Percentiles rank a stretch among this genome's conserved stretches.
phyloP scores from a whole-genome alignment of 2,113 vertebrate species.

The Alethe castanea region DNA sequence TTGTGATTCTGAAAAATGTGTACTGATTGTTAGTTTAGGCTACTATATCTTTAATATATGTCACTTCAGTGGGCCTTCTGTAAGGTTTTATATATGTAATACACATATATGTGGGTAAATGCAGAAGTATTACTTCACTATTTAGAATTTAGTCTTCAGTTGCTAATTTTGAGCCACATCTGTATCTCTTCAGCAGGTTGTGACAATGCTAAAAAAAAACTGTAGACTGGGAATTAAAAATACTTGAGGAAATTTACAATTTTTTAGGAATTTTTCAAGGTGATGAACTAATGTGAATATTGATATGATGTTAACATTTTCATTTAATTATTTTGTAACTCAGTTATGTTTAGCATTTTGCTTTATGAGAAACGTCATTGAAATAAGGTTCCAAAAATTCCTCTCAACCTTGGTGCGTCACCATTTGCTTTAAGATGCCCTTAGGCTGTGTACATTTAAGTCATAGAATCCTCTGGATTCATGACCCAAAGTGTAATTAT shows the following conservation, averaged over 20 bases:
- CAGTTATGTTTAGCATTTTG: neutral
- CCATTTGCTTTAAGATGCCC: neutral
- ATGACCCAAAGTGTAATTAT: neutral
- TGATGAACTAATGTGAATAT: neutral
- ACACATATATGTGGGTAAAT: neutral
- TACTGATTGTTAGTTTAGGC: neutral
- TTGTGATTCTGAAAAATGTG: neutral
- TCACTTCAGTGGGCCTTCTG: accelerated
- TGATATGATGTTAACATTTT: neutral
- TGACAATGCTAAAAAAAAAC: neutral
- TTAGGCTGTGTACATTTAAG: neutral
- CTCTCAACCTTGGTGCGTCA: neutral
- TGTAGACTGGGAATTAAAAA: neutral
- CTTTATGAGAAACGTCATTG: neutral
- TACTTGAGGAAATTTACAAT: neutral
- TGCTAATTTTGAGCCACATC: neutral
- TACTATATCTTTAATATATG: neutral
- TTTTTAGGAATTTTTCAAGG: neutral
- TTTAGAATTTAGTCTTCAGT: neutral
- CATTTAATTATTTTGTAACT: neutral
- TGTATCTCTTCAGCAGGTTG: neutral
- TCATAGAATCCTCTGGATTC: neutral
- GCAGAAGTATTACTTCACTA: neutral
- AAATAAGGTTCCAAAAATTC: neutral
- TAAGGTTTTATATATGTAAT: neutral